Conservation (phyloP, 2,888 invertebrate species). For the Drosophila rubida region DNA sequence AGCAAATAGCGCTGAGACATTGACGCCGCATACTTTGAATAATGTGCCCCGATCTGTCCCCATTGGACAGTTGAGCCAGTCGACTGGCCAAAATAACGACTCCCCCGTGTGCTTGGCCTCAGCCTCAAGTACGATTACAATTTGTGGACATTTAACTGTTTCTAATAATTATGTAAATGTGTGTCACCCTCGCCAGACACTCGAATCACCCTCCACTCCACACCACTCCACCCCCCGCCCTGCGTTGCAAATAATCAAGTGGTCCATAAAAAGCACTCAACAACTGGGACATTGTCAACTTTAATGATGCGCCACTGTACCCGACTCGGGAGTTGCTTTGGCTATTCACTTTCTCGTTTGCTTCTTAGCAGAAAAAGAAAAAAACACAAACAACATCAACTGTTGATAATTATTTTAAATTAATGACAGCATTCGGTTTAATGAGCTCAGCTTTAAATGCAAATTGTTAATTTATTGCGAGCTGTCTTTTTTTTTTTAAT, state of each 20-base stretch:
- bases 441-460: slow-evolving; percentile 16
- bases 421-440: slow-evolving; percentile 17
- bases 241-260: slow-evolving; percentile 64
- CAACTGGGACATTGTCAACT: slow-evolving; percentile 60
- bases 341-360: not conserved
- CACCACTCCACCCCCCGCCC: slow-evolving; percentile 17
- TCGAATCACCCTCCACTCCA: not conserved
- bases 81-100: slow-evolving; percentile 58
- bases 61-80: slow-evolving; percentile 28
- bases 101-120: slow-evolving; percentile 60
- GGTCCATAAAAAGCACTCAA: slow-evolving; percentile 59
- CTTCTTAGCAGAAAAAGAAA: not conserved
- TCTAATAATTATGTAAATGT: slow-evolving; percentile 80
- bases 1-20: slow-evolving; percentile 30
- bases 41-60: slow-evolving; percentile 46
- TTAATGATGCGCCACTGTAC: slow-evolving; percentile 60
- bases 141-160: slow-evolving; percentile 80
- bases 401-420: slow-evolving; percentile 35
- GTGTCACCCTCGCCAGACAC: slow-evolving; percentile 46
- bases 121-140: slow-evolving; percentile 60
- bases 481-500: not conserved
- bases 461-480: slow-evolving; percentile 5
- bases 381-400: not conserved
- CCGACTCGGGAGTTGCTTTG: slow-evolving; percentile 40
- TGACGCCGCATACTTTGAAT: slow-evolving; percentile 60